Evolutionary conservation across 2,797 vertebrate genomes (phyloP).

Genomic region (Molossus alvarezi): DNA sequence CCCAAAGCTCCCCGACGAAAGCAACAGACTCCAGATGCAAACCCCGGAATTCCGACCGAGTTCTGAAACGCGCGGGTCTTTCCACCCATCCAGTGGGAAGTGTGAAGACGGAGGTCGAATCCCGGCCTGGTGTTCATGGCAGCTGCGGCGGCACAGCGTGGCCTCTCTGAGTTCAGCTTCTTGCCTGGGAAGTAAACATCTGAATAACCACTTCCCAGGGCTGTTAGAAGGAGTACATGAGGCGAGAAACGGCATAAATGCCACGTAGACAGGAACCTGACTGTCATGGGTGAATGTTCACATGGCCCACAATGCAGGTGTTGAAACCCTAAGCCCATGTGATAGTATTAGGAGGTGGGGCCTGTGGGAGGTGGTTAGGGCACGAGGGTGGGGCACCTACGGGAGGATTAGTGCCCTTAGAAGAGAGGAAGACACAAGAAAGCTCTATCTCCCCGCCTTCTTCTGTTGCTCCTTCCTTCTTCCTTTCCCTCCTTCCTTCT

Average conservation of each 20-base stretch:
- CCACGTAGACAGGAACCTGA: background rate
- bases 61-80: fast-evolving
- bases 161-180: background rate
- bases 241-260: background rate
- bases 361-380: background rate
- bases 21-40: background rate
- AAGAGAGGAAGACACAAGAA: background rate
- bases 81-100: background rate
- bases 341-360: background rate
- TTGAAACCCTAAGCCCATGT: background rate
- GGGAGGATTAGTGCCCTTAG: background rate
- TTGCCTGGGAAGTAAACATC: background rate
- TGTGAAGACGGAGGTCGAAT: background rate
- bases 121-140: fast-evolving
- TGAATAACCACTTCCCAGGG: background rate
- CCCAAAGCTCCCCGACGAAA: background rate
- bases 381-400: background rate
- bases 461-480: background rate
- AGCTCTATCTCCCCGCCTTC: background rate
- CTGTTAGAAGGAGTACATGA: background rate
- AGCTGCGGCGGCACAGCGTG: fast-evolving
- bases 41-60: background rate
- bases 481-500: no score
- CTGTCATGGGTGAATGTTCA: background rate
- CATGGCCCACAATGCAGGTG: background rate